These are phyloP conservation scores for Numida meleagris DNA, from an alignment of 2,113 vertebrate species.

Conservation along the genomic window DNA sequence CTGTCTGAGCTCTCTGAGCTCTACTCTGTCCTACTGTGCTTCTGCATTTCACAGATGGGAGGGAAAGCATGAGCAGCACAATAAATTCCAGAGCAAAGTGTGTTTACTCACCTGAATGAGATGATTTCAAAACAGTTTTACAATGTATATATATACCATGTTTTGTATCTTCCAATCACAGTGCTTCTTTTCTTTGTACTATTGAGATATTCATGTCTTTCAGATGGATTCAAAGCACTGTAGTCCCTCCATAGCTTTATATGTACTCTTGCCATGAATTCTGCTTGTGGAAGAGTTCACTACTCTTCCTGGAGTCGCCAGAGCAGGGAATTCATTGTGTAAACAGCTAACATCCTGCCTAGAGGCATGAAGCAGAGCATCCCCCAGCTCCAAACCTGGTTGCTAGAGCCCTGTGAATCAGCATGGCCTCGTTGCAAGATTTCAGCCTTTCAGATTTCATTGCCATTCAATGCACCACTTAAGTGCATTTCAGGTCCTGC, in stretches of 20 bases:
- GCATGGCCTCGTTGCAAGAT: background rate
- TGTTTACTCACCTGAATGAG: background rate
- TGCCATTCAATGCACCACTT: background rate
- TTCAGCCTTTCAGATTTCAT: background rate
- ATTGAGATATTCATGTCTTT: background rate
- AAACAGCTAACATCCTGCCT: background rate
- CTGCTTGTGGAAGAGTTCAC: background rate
- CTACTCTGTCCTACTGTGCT: background rate
- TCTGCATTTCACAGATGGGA: background rate
- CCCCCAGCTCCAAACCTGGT: background rate
- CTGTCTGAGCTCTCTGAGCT: background rate
- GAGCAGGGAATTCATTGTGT: background rate
- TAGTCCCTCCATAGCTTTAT: background rate
- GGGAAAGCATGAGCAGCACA: background rate
- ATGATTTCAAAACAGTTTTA: background rate
- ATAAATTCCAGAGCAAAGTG: background rate
- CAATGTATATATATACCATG: too few species aligned
- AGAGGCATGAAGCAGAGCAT: background rate
- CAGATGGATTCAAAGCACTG: background rate
- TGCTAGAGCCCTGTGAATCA: too few species aligned
- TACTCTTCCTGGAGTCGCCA: background rate
- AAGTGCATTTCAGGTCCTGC: background rate
- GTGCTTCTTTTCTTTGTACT: background rate
- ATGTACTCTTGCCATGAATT: background rate
- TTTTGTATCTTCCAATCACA: background rate